Conservation (phyloP, 2,113 vertebrate species). For the Psilopsiagon aymara region DNA sequence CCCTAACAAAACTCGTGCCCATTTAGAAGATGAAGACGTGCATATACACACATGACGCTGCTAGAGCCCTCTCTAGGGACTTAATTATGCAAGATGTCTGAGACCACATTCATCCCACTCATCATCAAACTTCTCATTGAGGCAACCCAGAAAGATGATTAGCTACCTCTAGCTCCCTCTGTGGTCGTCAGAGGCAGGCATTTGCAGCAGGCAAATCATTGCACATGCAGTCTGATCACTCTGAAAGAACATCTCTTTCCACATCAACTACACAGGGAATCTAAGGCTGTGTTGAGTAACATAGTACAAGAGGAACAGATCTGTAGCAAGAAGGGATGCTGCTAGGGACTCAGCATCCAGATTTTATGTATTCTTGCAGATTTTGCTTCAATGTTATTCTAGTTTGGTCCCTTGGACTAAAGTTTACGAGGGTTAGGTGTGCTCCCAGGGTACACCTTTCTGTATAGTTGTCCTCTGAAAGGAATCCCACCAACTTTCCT, state of each 20-base stretch:
- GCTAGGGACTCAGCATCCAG: background rate
- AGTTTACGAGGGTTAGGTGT: background rate
- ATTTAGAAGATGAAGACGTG: background rate
- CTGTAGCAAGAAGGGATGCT: background rate
- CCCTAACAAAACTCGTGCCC: background rate
- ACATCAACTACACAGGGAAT: background rate
- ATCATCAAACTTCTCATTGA: background rate
- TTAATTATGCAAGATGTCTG: background rate
- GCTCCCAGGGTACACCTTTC: background rate
- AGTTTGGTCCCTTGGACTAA: background rate
- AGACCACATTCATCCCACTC: background rate
- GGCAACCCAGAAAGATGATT: background rate
- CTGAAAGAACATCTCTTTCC: background rate
- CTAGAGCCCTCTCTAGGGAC: background rate
- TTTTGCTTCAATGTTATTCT: background rate
- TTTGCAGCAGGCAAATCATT: background rate
- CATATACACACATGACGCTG: background rate
- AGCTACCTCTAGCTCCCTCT: background rate
- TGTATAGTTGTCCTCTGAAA: background rate
- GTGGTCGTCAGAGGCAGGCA: background rate
- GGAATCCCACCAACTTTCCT: background rate
- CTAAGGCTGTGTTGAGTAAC: background rate
- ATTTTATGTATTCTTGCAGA: background rate
- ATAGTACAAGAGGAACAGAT: background rate
- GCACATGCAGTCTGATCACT: background rate